These are phyloP conservation scores for Drosophila falleni DNA, from an alignment of 2,888 invertebrate genomes.

Conservation along the genomic window DNA sequence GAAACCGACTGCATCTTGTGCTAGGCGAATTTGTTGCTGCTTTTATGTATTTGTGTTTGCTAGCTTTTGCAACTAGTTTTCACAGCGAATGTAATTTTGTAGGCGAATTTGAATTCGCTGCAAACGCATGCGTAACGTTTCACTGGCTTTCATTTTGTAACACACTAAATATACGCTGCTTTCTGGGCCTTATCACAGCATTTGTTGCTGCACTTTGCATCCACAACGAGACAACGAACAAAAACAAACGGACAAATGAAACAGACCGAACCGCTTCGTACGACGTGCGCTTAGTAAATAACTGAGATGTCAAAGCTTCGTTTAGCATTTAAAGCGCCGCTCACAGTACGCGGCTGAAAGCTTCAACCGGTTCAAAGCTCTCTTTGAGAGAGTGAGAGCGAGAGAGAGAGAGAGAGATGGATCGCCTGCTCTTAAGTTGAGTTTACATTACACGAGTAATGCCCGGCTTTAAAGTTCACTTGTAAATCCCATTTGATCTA, in stretches of 20 bases:
- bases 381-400: neutral
- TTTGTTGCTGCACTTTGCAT: slow-evolving; percentile 30
- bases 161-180: slow-evolving; percentile 21
- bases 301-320: slow-evolving; percentile 32
- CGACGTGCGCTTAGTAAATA: slow-evolving; percentile 65
- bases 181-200: slow-evolving; percentile 39
- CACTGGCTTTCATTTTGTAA: slow-evolving; percentile 73
- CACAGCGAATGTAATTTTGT: slow-evolving; percentile 31
- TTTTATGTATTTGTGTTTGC: no score
- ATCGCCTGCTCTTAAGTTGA: slow-evolving; percentile 26
- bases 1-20: slow-evolving; percentile 46
- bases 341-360: slow-evolving; percentile 8
- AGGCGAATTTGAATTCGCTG: slow-evolving; percentile 53
- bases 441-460: neutral
- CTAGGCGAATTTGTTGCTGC: slow-evolving; percentile 6
- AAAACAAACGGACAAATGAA: neutral
- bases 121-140: slow-evolving; percentile 71
- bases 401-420: neutral
- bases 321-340: slow-evolving; percentile 67
- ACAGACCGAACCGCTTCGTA: slow-evolving; percentile 45
- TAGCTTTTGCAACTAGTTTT: slow-evolving; percentile 42
- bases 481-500: slow-evolving; percentile 40
- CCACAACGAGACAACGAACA: slow-evolving; percentile 9
- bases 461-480: slow-evolving; percentile 20
- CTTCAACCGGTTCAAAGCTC: slow-evolving; percentile 20